Conservation (phyloP, 2,113 vertebrate genomes). For the Dinomys branickii region DNA sequence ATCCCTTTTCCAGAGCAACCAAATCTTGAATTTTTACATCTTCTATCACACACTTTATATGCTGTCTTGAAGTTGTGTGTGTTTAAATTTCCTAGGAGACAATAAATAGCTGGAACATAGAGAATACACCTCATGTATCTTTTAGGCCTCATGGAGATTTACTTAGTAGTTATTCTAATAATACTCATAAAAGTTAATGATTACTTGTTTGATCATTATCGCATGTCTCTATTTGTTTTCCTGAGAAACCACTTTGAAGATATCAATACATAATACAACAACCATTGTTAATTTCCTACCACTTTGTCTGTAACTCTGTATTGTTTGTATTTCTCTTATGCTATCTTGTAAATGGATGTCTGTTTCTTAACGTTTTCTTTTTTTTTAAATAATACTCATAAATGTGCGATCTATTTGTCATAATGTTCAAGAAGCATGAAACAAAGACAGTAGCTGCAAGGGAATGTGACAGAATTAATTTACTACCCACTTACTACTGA, state of each 20-base stretch:
- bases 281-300: no score
- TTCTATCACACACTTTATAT: conserved; percentile 14
- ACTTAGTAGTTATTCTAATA: neutral
- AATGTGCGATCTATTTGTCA: neutral
- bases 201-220: no score
- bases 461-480: neutral
- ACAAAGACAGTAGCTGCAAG: neutral
- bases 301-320: no score
- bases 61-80: conserved; percentile 14
- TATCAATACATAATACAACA: no score
- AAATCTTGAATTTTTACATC: neutral
- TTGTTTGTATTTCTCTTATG: no score
- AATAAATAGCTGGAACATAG: neutral
- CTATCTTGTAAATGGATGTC: no score
- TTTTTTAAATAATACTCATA: neutral
- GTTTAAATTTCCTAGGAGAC: conserved; percentile 25
- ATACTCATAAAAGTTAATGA: neutral
- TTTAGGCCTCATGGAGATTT: neutral
- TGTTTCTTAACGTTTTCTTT: no score
- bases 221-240: no score
- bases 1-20: neutral
- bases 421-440: neutral
- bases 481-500: neutral
- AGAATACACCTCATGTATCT: neutral
- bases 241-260: no score